Evolutionary conservation across 2,888 invertebrate genomes (phyloP), one percentile per base, ranked within the genome.

Genomic region (Melieria picta): DNA sequence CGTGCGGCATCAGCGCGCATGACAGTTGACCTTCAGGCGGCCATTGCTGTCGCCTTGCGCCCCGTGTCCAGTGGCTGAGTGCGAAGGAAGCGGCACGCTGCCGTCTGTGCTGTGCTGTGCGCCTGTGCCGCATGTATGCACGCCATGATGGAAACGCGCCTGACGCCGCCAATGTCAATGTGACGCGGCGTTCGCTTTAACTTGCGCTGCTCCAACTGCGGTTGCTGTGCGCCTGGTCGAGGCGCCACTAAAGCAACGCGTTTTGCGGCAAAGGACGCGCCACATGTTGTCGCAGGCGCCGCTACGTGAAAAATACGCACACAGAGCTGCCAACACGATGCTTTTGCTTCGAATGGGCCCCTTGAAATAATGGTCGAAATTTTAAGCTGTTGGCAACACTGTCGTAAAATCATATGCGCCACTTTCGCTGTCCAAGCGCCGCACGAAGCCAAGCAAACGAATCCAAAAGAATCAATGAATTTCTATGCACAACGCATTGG

Each of bases 11-110:
- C 45, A 72, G 9, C 71, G 83, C 83, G 83, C 83, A 82, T 81
- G 84, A 77, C 79, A 67, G 65, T 62, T 83, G 82, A 83, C 83
- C 84, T 83, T 84, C 81, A 82, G 75, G 72, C 60, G 64, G 61
- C 30, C 30, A 30, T 2, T 3, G 30, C 30, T 1, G 30, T 2
- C 30, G 30, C 30, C 30, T 30, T 30, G 30, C 30, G 30, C 30
- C 30, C 30, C 30, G 30, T 30, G 30, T 30, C 30, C 30, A 30
- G 30, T 30, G 3, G 30, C 30, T 30, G 30, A 30, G 30, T 30
- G 3, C 16, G 30, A 30, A 30, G 30, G 30, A 30, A 30, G 30
- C 2, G 30, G 30, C 30, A 30, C 30, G 46, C 52, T 61, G 70
- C 43, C 62, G 4, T 13, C 2, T 3, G 7, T 13, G 67, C 2